Conservation (phyloP, 2,113 vertebrate genomes). For the Melospiza georgiana region DNA sequence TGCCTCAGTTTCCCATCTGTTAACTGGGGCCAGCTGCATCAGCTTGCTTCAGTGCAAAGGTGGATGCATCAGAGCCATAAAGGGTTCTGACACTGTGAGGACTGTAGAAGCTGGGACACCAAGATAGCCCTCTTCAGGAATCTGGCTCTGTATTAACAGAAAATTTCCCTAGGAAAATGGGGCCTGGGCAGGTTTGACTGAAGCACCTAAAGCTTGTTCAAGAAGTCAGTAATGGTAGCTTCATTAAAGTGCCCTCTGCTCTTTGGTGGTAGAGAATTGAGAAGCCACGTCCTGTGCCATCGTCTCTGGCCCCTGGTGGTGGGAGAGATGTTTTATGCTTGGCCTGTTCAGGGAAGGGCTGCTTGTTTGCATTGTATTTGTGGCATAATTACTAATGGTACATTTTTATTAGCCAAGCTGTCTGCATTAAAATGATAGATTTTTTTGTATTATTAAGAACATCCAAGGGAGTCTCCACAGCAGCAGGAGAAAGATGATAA, state of each 20-base stretch:
- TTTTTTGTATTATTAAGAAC: slow-evolving; percentile 72
- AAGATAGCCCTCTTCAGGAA: background rate
- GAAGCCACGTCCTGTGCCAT: background rate
- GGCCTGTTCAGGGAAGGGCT: slow-evolving; percentile 3
- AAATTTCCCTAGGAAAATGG: background rate
- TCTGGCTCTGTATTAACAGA: background rate
- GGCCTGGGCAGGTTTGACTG: background rate
- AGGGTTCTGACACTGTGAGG: background rate
- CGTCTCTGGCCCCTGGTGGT: background rate
- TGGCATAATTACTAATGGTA: slow-evolving; percentile 73
- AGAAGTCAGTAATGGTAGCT: background rate
- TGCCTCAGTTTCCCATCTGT: background rate
- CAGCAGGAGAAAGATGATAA: slow-evolving; percentile 68
- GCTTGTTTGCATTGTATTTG: slow-evolving; percentile 71
- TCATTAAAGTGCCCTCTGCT: background rate
- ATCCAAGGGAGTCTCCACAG: slow-evolving; percentile 62
- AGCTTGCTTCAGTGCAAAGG: background rate
- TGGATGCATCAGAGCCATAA: background rate
- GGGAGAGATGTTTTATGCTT: slow-evolving; percentile 6
- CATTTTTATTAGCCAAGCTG: slow-evolving; percentile 80
- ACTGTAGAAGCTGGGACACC: background rate
- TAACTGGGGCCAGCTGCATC: background rate
- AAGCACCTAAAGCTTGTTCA: background rate
- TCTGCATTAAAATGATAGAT: slow-evolving; percentile 79
- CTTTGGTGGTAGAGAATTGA: background rate